These are phyloP conservation scores for Lophius piscatorius DNA, from an alignment of 2,113 vertebrate genomes.

Conservation along the genomic window DNA sequence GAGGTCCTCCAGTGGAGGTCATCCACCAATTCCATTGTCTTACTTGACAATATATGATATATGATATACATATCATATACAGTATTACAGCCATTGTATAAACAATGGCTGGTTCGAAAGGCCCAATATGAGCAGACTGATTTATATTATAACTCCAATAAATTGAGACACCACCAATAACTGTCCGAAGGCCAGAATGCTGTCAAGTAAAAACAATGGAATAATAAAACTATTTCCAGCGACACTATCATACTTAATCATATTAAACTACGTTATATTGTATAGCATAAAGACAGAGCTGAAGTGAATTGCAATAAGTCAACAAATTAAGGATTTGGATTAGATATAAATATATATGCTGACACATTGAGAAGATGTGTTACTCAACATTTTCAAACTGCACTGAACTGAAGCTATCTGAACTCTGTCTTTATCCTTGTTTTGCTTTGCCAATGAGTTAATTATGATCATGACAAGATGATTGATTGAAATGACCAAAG, in stretches of 20 bases:
- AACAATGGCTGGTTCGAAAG: conserved; percentile 14
- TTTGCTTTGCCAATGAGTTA: conserved; percentile 35
- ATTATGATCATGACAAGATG: conserved; percentile 53
- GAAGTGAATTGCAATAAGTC: conserved; percentile 20
- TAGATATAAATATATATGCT: conserved; percentile 12
- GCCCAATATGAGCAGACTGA: conserved; percentile 23
- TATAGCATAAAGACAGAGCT: background rate
- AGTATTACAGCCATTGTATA: conserved; percentile 8
- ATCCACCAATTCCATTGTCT: too few relatives aligned
- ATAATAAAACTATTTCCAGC: conserved; percentile 55
- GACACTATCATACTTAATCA: conserved; percentile 41
- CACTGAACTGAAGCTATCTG: too few relatives aligned
- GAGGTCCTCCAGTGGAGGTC: too few relatives aligned
- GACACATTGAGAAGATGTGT: background rate
- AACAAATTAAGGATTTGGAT: conserved; percentile 7
- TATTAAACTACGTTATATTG: conserved; percentile 25
- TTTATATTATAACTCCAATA: conserved; percentile 37
- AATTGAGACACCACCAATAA: conserved; percentile 10
- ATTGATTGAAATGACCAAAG: conserved; percentile 51
- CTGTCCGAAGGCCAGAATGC: conserved; percentile 43
- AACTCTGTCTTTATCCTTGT: too few relatives aligned
- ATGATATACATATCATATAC: conserved; percentile 8
- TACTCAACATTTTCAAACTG: background rate
- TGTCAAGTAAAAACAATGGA: conserved; percentile 52
- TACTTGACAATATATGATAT: too few relatives aligned